These are phyloP conservation scores for Castor canadensis DNA, from an alignment of 2,113 vertebrate species.

Conservation along the genomic window DNA sequence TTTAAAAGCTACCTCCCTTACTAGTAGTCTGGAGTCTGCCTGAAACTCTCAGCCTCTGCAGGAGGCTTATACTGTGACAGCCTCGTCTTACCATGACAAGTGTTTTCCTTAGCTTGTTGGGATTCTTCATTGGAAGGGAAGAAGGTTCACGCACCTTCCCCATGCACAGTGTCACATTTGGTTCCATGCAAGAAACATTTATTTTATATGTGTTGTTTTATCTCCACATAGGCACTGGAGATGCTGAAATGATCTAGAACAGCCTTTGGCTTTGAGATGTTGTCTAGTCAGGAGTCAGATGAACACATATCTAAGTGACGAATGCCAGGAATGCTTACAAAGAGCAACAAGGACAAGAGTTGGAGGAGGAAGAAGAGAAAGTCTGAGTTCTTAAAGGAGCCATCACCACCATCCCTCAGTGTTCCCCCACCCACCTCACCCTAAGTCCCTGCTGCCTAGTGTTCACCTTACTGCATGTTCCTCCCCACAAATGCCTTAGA, in stretches of 20 bases:
- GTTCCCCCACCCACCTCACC: too few relatives aligned
- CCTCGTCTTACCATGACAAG: background rate
- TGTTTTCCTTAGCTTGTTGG: background rate
- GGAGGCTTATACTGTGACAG: too few relatives aligned
- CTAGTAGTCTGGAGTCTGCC: background rate
- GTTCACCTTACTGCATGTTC: background rate
- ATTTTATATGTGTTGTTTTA: too few relatives aligned
- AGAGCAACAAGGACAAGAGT: background rate
- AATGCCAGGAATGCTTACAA: background rate
- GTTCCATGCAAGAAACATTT: background rate
- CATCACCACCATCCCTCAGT: accelerated
- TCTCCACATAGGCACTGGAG: background rate
- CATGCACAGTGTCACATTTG: background rate
- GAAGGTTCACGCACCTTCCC: background rate
- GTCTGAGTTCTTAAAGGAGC: background rate
- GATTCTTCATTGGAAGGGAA: background rate
- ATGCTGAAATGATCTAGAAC: background rate
- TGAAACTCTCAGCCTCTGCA: background rate
- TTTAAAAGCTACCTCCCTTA: too few relatives aligned
- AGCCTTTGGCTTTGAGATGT: background rate
- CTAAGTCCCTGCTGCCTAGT: background rate
- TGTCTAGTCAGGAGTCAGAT: background rate
- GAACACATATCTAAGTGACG: background rate
- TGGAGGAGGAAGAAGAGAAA: background rate
- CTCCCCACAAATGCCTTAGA: background rate